Conservation (phyloP, 2,797 vertebrate species). For the Macrochelys suwanniensis region DNA sequence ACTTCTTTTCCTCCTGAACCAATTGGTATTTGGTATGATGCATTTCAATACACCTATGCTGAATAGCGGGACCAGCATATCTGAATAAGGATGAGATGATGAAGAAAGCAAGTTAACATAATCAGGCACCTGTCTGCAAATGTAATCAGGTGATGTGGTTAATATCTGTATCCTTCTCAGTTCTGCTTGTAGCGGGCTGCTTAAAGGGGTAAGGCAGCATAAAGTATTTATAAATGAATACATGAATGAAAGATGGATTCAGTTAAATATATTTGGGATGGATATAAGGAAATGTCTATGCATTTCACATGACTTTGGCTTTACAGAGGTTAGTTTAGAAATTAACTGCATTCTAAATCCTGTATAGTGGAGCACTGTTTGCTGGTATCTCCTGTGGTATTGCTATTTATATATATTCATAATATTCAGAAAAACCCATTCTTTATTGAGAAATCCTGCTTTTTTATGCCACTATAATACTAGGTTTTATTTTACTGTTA, state of each 20-base stretch:
- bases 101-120: neutral
- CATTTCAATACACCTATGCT: neutral
- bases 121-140: neutral
- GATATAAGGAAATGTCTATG: fast-evolving
- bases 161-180: neutral
- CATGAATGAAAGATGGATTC: fast-evolving
- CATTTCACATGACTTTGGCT: fast-evolving
- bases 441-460: neutral
- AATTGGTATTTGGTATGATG: neutral
- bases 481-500: neutral
- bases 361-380: neutral
- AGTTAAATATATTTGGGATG: fast-evolving
- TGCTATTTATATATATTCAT: neutral
- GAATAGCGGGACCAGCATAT: neutral
- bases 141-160: neutral
- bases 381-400: fast-evolving
- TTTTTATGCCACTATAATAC: neutral
- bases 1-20: neutral
- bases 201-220: neutral
- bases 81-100: neutral
- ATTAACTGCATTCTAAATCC: neutral
- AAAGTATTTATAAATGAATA: neutral
- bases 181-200: neutral
- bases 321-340: fast-evolving
- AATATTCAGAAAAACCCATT: neutral